Conservation (phyloP, 92 coral and sea anemone species). For the Scolanthus callimorphus region DNA sequence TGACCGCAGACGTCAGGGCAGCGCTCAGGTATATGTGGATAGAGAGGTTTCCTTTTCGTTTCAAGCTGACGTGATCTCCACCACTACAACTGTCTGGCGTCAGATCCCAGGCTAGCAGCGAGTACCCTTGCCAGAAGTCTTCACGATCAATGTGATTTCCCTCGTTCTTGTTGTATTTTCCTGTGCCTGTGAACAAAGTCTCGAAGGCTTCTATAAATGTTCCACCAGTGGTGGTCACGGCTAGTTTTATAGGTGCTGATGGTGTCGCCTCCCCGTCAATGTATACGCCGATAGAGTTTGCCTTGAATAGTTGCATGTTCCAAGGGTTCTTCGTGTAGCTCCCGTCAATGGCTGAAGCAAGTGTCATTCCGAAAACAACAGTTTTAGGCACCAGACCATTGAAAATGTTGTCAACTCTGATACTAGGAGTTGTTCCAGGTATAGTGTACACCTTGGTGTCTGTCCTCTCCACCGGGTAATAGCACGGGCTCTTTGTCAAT, state of each 20-base stretch:
- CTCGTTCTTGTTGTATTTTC: conserved; percentile 17
- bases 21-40: conserved; percentile 1
- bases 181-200: conserved; percentile 27
- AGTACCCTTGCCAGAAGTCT: conserved; percentile 21
- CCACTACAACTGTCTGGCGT: conserved; percentile 12
- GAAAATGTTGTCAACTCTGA: conserved; percentile 33
- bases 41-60: conserved; percentile 19
- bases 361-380: conserved; percentile 22
- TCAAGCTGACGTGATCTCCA: background rate
- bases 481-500: background rate
- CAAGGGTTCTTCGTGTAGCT: conserved; percentile 24
- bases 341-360: conserved; percentile 16
- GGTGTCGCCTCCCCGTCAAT: conserved; percentile 27
- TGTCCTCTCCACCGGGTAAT: conserved; percentile 1
- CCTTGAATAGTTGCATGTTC: conserved; percentile 18
- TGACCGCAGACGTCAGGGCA: conserved; percentile 14
- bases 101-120: conserved; percentile 1
- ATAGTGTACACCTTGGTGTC: conserved; percentile 5
- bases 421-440: conserved; percentile 13
- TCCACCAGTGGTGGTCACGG: conserved; percentile 10
- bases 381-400: conserved; percentile 29
- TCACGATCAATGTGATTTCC: conserved; percentile 29
- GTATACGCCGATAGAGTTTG: conserved; percentile 16
- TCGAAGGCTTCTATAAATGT: conserved; percentile 19
- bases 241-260: conserved; percentile 14